phyloP scores from a whole-genome alignment of 2,888 invertebrate species.

The Orchestes rusci region DNA sequence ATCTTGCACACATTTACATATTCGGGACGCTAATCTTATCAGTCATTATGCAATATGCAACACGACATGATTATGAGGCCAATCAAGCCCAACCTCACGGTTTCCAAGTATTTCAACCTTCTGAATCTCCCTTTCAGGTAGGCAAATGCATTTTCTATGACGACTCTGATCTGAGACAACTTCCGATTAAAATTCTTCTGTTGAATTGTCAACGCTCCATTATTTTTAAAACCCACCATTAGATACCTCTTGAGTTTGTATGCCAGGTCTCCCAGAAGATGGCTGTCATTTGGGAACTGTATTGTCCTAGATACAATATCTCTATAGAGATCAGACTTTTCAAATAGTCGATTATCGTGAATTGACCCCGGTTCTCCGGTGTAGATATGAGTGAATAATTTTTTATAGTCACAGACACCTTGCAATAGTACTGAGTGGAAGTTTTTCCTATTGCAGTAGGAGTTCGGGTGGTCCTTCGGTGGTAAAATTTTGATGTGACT shows the following conservation, averaged over 20 bases:
- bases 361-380: no score
- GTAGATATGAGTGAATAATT: no score
- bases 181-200: slow-evolving; percentile 10
- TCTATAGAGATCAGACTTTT: no score
- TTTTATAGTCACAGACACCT: no score
- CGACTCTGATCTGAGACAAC: slow-evolving; percentile 2
- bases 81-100: slow-evolving; percentile 4
- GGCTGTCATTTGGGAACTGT: slow-evolving; percentile 3
- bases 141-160: slow-evolving; percentile 10
- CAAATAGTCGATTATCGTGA: no score
- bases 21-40: no score
- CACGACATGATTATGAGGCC: slow-evolving; percentile 2
- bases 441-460: no score
- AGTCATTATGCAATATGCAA: slow-evolving; percentile 4
- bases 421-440: no score
- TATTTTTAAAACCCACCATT: slow-evolving; percentile 8
- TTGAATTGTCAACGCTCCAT: slow-evolving; percentile 1
- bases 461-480: no score
- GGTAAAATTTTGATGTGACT: no score
- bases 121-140: slow-evolving; percentile 7
- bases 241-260: slow-evolving; percentile 3
- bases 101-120: slow-evolving; percentile 7
- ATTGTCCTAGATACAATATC: no score
- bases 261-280: slow-evolving; percentile 9
- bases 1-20: no score